Evolutionary conservation across 1,140 invertebrate genomes (phyloP).

Genomic region (Harlomillsia oculata): DNA sequence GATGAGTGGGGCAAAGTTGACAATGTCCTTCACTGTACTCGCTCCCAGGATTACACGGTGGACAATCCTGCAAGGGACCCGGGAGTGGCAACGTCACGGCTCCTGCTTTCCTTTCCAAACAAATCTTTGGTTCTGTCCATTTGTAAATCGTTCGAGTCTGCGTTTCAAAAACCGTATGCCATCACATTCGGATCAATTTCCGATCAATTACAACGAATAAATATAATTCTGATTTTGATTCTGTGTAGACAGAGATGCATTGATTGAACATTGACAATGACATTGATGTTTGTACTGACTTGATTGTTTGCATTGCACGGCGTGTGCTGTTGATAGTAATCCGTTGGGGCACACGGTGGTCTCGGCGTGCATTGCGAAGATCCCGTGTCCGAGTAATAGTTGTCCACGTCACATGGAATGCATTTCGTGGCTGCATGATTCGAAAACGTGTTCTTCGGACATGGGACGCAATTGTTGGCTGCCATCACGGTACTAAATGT

Average conservation of each 20-base stretch:
- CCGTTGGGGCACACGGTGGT: slow-evolving; percentile 46
- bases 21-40: slow-evolving; percentile 41
- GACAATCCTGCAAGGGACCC: slow-evolving; percentile 39
- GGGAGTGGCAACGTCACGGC: slow-evolving; percentile 42
- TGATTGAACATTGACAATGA: too few species aligned
- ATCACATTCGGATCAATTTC: background rate
- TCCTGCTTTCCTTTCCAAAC: slow-evolving; percentile 40
- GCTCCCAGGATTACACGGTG: slow-evolving; percentile 51
- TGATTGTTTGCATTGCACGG: slow-evolving; percentile 44
- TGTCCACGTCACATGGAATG: slow-evolving; percentile 41
- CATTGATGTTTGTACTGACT: slow-evolving; percentile 29
- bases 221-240: too few species aligned
- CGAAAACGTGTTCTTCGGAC: slow-evolving; percentile 45
- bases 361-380: slow-evolving; percentile 43
- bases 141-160: slow-evolving; percentile 45
- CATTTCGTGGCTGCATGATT: slow-evolving; percentile 43
- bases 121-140: slow-evolving; percentile 50
- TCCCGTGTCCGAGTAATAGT: slow-evolving; percentile 41
- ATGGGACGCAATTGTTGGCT: slow-evolving; percentile 43
- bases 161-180: background rate
- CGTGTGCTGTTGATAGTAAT: slow-evolving; percentile 49
- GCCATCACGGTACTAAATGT: slow-evolving; percentile 45
- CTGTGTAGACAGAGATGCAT: too few species aligned
- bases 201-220: too few species aligned
- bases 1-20: slow-evolving; percentile 40